phyloP scores from a whole-genome alignment of 1,140 invertebrate species.

The Drosophila bocki region DNA sequence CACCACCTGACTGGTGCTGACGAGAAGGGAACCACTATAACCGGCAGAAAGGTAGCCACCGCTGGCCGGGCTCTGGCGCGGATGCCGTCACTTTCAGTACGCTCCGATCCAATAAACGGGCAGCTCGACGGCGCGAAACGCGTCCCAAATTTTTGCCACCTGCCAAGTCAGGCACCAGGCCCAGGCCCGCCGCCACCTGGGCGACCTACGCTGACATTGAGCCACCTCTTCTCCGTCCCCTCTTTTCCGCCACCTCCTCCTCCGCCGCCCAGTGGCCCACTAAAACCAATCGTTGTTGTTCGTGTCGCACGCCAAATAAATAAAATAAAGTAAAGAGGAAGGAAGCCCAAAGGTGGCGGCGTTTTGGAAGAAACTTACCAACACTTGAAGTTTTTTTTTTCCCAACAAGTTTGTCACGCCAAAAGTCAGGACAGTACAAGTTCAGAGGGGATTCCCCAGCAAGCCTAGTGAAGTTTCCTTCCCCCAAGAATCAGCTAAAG shows the following conservation, averaged over 20 bases:
- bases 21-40: background rate
- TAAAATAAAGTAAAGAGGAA: conserved; percentile 26
- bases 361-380: conserved; percentile 30
- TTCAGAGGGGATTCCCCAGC: background rate
- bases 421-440: conserved; percentile 5
- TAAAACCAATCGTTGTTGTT: conserved; percentile 41
- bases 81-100: conserved; percentile 77
- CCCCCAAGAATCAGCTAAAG: background rate
- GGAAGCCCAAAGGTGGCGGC: conserved; percentile 14
- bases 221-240: background rate
- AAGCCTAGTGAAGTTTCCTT: background rate
- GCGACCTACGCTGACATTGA: conserved; percentile 61
- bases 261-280: conserved; percentile 1
- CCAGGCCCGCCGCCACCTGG: background rate
- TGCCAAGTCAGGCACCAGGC: conserved; percentile 3
- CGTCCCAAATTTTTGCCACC: conserved; percentile 29
- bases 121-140: conserved; percentile 28
- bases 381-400: conserved; percentile 54
- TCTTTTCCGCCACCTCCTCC: background rate
- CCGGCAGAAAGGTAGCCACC: conserved; percentile 8
- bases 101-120: conserved; percentile 36
- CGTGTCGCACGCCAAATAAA: conserved; percentile 61
- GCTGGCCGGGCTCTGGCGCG: conserved; percentile 26
- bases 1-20: conserved; percentile 34
- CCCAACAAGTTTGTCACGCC: conserved; percentile 35